Evolutionary conservation across 2,888 invertebrate species (phyloP), one percentile per base, ranked within the genome.

Genomic region (Cryptocephalus moraei): DNA sequence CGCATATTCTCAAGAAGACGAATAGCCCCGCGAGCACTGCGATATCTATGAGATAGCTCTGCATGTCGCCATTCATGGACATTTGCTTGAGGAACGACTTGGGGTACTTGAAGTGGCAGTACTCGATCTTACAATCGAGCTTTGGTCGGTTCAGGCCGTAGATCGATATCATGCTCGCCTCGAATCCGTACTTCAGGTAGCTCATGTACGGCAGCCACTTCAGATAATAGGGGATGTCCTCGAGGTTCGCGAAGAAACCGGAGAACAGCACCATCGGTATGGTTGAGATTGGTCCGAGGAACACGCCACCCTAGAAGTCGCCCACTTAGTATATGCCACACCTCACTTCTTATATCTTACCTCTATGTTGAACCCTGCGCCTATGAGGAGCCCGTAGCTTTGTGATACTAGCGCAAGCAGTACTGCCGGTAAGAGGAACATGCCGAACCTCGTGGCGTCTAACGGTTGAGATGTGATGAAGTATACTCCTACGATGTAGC

Each of bases 381-480:
- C 94, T 57, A 95, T 91, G 49, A 95, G 78, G 31, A 95, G 76
- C 1, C 94, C 95, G 41, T 93, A 76, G 39, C 92, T 91, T 70
- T 95, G 95, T 2, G 93, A 89, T 39, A 94, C 93, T 46, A 95
- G 73, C 4, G 93, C 90, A 32, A 91, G 91, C 44, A 92, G 79
- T 50, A 91, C 86, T 41, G 80, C 77, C 58, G 84, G 77, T 34
- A 82, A 78, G 8, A 86, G 76, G 61, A 88, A 86, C 84, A 90
- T 86, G 36, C 84, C 73, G 64, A 90, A 87, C 45, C 95, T 80
- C 49, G 83, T 79, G 45, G 82, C 76, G 63, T 94, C 91, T 73
- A 87, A 80, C n/a, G 94, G 95, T 69, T 96, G 95, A 8, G 90
- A 86, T 31, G 95, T 94, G 82, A 95, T 86, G 73, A 91, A 92